Evolutionary conservation across 2,797 vertebrate species (phyloP).

Genomic region (Sciurus vulgaris): DNA sequence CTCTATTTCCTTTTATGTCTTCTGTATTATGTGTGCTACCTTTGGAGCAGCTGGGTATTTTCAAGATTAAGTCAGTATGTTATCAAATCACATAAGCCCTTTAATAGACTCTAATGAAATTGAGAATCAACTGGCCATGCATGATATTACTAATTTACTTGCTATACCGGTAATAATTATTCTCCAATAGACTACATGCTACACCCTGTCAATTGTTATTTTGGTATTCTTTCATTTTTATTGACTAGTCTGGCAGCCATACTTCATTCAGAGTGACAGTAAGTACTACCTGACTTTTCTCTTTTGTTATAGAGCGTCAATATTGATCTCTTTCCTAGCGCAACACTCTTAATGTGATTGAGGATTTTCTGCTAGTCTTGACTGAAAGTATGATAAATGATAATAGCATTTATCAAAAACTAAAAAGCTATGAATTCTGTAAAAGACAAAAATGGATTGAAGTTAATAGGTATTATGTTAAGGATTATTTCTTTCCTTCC

Average conservation of each 20-base stretch:
- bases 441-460: conserved; percentile 32
- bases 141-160: conserved; percentile 37
- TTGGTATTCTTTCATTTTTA: conserved; percentile 61
- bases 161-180: neutral
- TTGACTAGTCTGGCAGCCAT: conserved; percentile 49
- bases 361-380: conserved; percentile 55
- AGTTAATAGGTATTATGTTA: neutral
- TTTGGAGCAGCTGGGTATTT: neutral
- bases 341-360: conserved; percentile 41
- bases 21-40: neutral
- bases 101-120: conserved; percentile 24
- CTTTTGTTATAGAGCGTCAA: conserved; percentile 65
- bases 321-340: conserved; percentile 49
- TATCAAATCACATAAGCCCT: neutral
- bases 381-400: conserved; percentile 54
- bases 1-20: neutral
- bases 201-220: conserved; percentile 31
- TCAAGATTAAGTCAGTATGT: neutral
- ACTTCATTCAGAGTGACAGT: conserved; percentile 66
- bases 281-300: conserved; percentile 58
- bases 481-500: neutral
- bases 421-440: conserved; percentile 25
- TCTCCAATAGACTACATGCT: neutral
- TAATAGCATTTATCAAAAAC: conserved; percentile 49
- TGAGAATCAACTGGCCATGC: conserved; percentile 8